phyloP scores from a whole-genome alignment of 2,797 vertebrate species.

The Brachyrhaphis roseni region DNA sequence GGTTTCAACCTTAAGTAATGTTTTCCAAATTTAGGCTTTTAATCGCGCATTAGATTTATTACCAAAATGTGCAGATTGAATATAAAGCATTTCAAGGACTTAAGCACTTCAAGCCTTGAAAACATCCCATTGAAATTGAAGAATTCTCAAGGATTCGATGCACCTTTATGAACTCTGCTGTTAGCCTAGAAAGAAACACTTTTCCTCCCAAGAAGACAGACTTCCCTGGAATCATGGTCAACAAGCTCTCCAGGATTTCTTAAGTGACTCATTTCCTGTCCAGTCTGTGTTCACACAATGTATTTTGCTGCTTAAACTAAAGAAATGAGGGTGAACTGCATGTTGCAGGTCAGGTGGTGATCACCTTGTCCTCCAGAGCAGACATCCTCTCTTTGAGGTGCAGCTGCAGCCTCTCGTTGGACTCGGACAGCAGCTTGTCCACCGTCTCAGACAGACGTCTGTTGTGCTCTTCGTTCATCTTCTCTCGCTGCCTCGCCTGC shows the following conservation, averaged over 20 bases:
- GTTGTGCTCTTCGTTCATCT: slow-evolving; percentile 99
- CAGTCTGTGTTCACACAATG: not conserved
- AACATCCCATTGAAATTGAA: too few relatives aligned
- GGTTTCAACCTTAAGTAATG: too few relatives aligned
- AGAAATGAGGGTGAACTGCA: not conserved
- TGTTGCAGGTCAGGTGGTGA: too few relatives aligned
- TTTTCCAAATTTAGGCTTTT: too few relatives aligned
- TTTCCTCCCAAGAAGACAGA: not conserved
- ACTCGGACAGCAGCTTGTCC: slow-evolving; percentile 95
- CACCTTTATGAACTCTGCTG: not conserved
- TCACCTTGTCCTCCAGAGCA: slow-evolving; percentile 94
- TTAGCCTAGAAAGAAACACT: not conserved
- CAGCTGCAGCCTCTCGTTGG: slow-evolving; percentile 96
- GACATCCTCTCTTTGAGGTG: slow-evolving; percentile 98
- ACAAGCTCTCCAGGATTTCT: not conserved
- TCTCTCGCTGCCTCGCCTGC: slow-evolving; percentile 94
- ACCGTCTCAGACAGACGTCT: slow-evolving; percentile 96
- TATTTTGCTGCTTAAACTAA: not conserved
- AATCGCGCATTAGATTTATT: too few relatives aligned
- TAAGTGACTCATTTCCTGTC: not conserved
- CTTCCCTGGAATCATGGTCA: not conserved
- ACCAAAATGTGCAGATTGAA: too few relatives aligned
- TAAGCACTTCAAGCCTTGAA: too few relatives aligned
- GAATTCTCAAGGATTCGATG: too few relatives aligned
- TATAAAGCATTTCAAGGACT: too few relatives aligned